Evolutionary conservation across 2,888 invertebrate genomes (phyloP), one percentile per base, ranked within the genome.

Genomic region (Iselma pallidipennis): DNA sequence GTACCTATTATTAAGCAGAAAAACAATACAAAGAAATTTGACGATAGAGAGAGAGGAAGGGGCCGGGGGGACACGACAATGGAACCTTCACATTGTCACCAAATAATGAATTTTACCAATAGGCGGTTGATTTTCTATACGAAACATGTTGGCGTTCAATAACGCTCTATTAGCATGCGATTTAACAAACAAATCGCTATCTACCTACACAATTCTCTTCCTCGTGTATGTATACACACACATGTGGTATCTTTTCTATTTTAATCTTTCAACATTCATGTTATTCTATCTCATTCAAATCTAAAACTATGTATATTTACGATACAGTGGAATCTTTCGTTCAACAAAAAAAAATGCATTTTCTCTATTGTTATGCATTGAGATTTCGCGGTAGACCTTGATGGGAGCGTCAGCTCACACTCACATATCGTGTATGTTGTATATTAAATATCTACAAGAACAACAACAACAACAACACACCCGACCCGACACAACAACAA

Each of bases 351-450:
- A 50, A 37, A 37, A 21, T 25, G 54, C 54, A 55, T 55, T 33
- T 50, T 50, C 29, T 29, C 50, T 25, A 50, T 50, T 50, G 50
- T 50, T 28, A 49, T 21, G 25, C 49, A 49, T 49, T 25, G 12
- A 49, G 26, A 26, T 58, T 58, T 59, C 49, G 53, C 50, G 59
- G 55, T 55, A 50, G 50, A 53, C 59, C 59, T 59, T 59, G 55
- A 59, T 55, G 51, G 55, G 59, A 55, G 55, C 55, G 59, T 59
- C 59, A 55, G 31, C 55, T 55, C 55, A 55, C 55, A 59, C 6
- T 19, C 16, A 16, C 7, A 37, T 37, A 37, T 37, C 37, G 37
- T 37, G 2, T 16, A n/a, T 9, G 16, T 37, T 1, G 33, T 37
- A 37, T 37, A 19, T 37, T 37, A 37, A 37, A 37, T 37, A 37